Evolutionary conservation across 2,888 invertebrate genomes (phyloP).

Genomic region (Clostera curtula): DNA sequence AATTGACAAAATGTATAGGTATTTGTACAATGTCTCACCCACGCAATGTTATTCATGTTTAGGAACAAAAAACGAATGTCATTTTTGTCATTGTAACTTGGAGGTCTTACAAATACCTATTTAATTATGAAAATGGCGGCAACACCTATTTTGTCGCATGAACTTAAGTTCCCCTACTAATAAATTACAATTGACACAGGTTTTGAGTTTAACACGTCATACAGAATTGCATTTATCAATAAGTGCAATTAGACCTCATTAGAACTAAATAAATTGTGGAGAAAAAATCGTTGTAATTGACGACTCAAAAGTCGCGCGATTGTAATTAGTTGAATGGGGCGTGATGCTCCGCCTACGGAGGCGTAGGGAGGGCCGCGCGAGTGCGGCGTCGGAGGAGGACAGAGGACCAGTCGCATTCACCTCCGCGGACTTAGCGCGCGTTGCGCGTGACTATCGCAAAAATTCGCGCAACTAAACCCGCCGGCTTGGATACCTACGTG

Average conservation of each 20-base stretch:
- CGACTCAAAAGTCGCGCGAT: constrained; percentile 42
- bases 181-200: constrained; percentile 17
- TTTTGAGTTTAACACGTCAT: constrained; percentile 21
- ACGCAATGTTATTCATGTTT: no score
- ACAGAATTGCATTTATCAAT: constrained; percentile 38
- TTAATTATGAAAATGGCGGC: constrained; percentile 1
- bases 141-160: background rate
- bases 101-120: constrained; percentile 1
- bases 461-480: constrained; percentile 28
- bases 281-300: constrained; percentile 41
- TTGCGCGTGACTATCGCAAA: constrained; percentile 39
- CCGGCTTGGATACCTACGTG: constrained; percentile 18
- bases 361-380: constrained; percentile 62
- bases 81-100: background rate
- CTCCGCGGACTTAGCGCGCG: constrained; percentile 61
- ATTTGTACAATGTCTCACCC: no score
- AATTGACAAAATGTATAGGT: no score
- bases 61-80: no score
- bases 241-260: constrained; percentile 62
- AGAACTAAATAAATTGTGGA: constrained; percentile 54
- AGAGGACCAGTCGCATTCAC: constrained; percentile 63
- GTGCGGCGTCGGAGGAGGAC: constrained; percentile 45
- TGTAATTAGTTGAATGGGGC: constrained; percentile 36
- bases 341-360: constrained; percentile 47
- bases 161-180: background rate